Evolutionary conservation across 1,140 invertebrate species (phyloP).

Genomic region (Ridgeia piscesae): DNA sequence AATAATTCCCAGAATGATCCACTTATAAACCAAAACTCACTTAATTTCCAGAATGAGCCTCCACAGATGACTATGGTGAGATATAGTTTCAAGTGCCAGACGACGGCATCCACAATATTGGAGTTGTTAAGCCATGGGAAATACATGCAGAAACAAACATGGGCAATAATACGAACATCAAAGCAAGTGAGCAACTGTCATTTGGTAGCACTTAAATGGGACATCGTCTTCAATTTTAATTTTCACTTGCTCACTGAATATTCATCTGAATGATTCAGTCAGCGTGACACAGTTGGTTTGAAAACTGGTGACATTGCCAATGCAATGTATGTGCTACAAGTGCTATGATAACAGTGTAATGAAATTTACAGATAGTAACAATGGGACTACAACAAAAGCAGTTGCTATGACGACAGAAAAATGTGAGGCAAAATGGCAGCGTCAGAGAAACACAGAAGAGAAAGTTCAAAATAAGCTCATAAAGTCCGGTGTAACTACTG

Average conservation of each 20-base stretch:
- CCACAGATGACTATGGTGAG: too few species aligned
- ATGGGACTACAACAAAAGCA: neutral
- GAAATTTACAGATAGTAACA: neutral
- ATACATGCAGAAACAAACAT: neutral
- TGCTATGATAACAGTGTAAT: neutral
- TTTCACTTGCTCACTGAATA: neutral
- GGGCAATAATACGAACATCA: neutral
- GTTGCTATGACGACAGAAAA: neutral
- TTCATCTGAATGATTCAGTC: neutral
- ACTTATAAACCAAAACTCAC: too few species aligned
- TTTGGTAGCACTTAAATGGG: neutral
- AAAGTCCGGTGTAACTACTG: too few species aligned
- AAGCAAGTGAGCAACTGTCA: neutral
- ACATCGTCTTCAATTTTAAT: neutral
- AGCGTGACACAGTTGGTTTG: neutral
- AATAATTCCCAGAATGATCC: too few species aligned
- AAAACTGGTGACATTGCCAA: too few species aligned
- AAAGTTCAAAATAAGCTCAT: too few species aligned
- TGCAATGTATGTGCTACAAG: neutral
- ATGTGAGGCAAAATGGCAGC: neutral
- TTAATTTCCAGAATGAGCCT: too few species aligned
- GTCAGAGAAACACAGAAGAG: neutral
- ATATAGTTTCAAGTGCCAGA: too few species aligned
- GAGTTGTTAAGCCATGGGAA: too few species aligned
- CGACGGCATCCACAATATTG: too few species aligned